Base-by-base conservation (phyloP, 2,113 vertebrate genomes). In the Empidonax alnorum region DNA sequence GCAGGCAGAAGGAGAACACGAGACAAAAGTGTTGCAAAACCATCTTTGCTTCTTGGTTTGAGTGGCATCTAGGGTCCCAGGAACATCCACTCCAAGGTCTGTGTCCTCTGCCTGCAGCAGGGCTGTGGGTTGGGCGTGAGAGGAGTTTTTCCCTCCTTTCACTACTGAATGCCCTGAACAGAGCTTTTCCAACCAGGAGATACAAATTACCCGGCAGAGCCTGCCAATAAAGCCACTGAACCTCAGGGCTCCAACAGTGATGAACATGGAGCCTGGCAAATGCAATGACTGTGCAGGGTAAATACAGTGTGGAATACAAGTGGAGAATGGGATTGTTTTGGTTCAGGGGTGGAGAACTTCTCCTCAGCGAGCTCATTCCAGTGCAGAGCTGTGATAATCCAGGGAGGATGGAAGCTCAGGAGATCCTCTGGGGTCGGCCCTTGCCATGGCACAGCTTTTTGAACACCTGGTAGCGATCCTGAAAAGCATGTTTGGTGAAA, bases 401-500 rank as follows among this genome's bases (percentile, higher is more conserved):
- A 15, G 52, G 33, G 23, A 0, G 6, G 31, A 27, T 1, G 9
- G 17, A n/a, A 67, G 42, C 18, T 31, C 67, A 37, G 79, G 59
- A 63, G 68, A 31, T 33, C 9, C 30, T 55, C 4, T 27, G 23
- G 23, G 33, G 2, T 23, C 4, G 3, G 30, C 1, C 2, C 35
- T 53, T 2, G 1, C 33, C 4, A 0, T 3, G 28, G 35, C 16
- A 62, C 1, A 0, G 21, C 22, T 79, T 58, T 12, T 58, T 12
- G 4, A 63, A 3, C 2, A 1, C 28, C 0, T 1, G 6, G 35
- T 22, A 39, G 25, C 2, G 50, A 33, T 9, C 5, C 41, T n/a
- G 71, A n/a, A n/a, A 77, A 47, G 24, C 63, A 35, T 9, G 25
- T 24, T 27, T 20, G 23, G 35, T 67, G 35, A 17, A 75, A 72